Evolutionary conservation across 2,797 vertebrate genomes (phyloP).

Genomic region (Labroides dimidiatus): DNA sequence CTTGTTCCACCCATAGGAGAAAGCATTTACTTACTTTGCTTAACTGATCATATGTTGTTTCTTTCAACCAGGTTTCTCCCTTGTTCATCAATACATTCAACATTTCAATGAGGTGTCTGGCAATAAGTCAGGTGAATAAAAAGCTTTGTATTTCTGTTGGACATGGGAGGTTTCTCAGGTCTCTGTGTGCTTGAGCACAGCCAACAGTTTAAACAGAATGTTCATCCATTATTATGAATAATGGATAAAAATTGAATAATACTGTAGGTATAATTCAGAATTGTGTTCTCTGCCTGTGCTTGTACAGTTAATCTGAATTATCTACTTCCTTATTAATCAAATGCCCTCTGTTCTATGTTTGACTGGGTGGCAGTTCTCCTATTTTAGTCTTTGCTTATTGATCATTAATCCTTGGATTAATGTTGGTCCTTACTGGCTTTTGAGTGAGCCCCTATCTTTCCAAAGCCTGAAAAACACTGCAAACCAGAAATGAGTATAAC

Average conservation of each 20-base stretch:
- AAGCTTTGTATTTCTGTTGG: not conserved
- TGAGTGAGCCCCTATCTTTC: slow-evolving; percentile 49
- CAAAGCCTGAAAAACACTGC: slow-evolving; percentile 27
- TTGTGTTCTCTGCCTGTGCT: slow-evolving; percentile 20
- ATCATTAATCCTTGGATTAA: slow-evolving; percentile 55
- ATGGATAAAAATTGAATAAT: slow-evolving; percentile 18
- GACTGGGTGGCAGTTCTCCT: slow-evolving; percentile 8
- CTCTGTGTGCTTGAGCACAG: slow-evolving; percentile 3
- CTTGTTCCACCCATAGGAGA: not conserved
- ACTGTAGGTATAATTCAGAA: slow-evolving; percentile 45
- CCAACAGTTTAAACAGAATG: not conserved
- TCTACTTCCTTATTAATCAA: slow-evolving; percentile 21
- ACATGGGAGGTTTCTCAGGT: slow-evolving; percentile 5
- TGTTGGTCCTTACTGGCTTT: slow-evolving; percentile 35
- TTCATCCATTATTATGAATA: not conserved
- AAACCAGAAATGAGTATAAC: slow-evolving; percentile 20
- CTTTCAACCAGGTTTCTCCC: slow-evolving; percentile 68
- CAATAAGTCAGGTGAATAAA: slow-evolving; percentile 74
- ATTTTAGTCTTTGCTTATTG: slow-evolving; percentile 47
- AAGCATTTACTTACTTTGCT: not conserved
- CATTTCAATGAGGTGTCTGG: slow-evolving; percentile 80
- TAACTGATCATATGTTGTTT: slow-evolving; percentile 29
- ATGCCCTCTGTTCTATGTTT: slow-evolving; percentile 1
- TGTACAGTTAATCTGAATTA: slow-evolving; percentile 36
- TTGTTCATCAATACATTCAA: slow-evolving; percentile 79